Conservation (phyloP, 2,888 invertebrate genomes). For the Boloria euphrosyne region DNA sequence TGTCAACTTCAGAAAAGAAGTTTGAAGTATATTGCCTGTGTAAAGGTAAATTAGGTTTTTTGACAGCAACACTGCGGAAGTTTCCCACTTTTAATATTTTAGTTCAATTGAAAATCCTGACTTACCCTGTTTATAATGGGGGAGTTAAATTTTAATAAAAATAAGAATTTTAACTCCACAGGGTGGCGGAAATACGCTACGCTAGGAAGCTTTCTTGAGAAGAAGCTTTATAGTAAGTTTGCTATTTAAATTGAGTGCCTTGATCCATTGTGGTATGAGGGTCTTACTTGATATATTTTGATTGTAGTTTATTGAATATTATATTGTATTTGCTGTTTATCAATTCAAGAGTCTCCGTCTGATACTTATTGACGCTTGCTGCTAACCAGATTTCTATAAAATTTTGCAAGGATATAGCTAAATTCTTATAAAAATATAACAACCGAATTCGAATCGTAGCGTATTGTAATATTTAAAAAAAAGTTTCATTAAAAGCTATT, state of each 20-base stretch:
- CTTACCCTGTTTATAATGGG: not conserved
- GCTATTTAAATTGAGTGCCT: conserved; percentile 21
- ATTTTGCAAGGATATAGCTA: too few species aligned
- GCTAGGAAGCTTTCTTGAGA: conserved; percentile 13
- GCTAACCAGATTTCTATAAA: too few species aligned
- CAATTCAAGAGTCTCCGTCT: not conserved
- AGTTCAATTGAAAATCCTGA: not conserved
- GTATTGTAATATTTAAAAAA: too few species aligned
- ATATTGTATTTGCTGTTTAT: not conserved
- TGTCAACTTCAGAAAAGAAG: conserved; percentile 13
- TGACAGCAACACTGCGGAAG: too few species aligned
- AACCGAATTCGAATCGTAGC: too few species aligned
- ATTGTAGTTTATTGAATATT: not conserved
- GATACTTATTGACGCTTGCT: too few species aligned
- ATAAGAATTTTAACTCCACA: not conserved
- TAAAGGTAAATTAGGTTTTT: conserved; percentile 6
- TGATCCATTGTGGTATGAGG: not conserved
- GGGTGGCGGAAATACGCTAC: conserved; percentile 16
- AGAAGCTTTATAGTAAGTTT: conserved; percentile 10
- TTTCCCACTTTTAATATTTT: too few species aligned
- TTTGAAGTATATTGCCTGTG: conserved; percentile 12
- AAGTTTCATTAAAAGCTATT: too few species aligned
- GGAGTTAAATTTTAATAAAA: conserved; percentile 5
- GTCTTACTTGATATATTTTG: conserved; percentile 3
- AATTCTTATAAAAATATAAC: too few species aligned